Conservation (phyloP, 1,140 invertebrate species). For the Ooceraea biroi region DNA sequence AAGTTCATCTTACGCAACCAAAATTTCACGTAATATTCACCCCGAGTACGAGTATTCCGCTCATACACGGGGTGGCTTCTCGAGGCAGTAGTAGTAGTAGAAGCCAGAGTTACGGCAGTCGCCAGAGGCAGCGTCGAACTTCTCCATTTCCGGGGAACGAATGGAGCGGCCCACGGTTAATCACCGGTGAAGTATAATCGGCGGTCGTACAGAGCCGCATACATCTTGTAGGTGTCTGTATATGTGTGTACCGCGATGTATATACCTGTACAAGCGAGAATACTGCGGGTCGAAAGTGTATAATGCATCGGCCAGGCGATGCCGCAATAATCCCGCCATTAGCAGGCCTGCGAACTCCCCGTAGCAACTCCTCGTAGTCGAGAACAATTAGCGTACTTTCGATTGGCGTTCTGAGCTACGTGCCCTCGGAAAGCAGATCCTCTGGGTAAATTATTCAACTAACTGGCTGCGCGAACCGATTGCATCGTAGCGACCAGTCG, state of each 20-base stretch:
- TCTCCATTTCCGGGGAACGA: constrained; percentile 40
- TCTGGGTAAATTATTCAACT: constrained; percentile 19
- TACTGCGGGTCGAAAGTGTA: constrained; percentile 32
- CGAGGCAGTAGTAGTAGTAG: constrained; percentile 16
- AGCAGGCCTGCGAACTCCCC: constrained; percentile 30
- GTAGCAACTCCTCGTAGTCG: background rate
- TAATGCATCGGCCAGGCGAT: constrained; percentile 32
- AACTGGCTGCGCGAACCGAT: constrained; percentile 4
- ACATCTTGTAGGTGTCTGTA: no score
- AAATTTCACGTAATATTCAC: background rate
- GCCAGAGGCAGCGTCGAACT: constrained; percentile 39
- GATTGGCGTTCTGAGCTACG: constrained; percentile 1
- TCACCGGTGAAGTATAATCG: constrained; percentile 67
- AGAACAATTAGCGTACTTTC: constrained; percentile 38
- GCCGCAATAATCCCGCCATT: constrained; percentile 47
- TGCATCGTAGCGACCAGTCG: constrained; percentile 13
- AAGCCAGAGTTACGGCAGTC: constrained; percentile 11
- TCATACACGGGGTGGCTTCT: background rate
- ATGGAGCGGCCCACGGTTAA: constrained; percentile 56
- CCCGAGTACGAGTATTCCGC: background rate
- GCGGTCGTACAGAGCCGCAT: constrained; percentile 5
- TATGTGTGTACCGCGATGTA: no score
- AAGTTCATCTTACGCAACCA: background rate
- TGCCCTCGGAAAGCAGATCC: background rate
- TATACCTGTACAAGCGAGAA: no score